Base-by-base conservation (phyloP, 2,797 vertebrate species). In the Alcedo quadribrachys region DNA sequence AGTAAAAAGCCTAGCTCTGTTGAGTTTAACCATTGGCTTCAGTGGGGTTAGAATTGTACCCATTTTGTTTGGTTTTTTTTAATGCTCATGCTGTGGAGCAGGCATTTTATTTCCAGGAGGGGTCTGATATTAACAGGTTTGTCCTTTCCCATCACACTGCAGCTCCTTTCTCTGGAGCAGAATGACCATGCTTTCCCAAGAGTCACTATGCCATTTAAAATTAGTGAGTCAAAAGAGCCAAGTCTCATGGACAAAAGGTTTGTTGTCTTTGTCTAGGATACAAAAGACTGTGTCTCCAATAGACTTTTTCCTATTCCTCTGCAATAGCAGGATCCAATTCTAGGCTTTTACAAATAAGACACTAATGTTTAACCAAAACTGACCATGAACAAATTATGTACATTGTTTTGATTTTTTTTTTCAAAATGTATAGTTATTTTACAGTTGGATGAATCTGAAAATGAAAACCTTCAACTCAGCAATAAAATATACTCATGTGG, bases 1-100 rank as follows among this genome's bases (percentile, higher is more conserved):
- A 94, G 84, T 96, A 93, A 93, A 95, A 95, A 95, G 80, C 93
- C 69, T 43, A 12, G 81, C 74, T 94, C 90, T 85, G 67, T 90
- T 63, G 62, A 94, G 86, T 83, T 85, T 87, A 95, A 94, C 90
- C 79, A 76, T 87, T 87, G 88, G 71, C 48, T 93, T 85, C 75
- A 46, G 88, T 20, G 13, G 43, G 55, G 62, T 67, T 93, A 78
- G 51, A 89, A 93, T 54, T n/a, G 70, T 48, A 57, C 58, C 25
- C 48, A 27, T 50, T 50, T 50, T 50, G 48, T 50, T 50, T 50
- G 48, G 14, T 28, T 57, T 55, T 33, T 57, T 57, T 69, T 11
- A 71, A 69, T 32, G 69, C 28, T 83, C 46, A 28, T 5, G 35
- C 84, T 83, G 80, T 0, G 3, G 54, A 94, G 51, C 69, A 21